A percentile compares a stretch with the other conserved stretches of the same genome.
Conservation (phyloP, 2,888 invertebrate species). For the Xestia sexstrigata region DNA sequence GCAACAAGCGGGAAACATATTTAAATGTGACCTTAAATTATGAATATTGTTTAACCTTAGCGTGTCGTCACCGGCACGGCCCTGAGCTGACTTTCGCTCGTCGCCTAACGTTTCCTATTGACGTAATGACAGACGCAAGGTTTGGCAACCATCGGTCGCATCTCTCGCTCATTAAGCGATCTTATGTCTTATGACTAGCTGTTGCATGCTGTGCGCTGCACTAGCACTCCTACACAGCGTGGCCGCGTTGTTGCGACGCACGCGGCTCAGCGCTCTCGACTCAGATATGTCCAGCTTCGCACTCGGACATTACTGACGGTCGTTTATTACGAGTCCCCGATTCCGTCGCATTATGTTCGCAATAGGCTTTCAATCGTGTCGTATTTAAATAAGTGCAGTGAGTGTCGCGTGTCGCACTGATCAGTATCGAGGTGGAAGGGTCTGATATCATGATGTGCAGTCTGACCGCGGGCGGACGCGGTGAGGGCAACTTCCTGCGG, state of each 20-base stretch:
- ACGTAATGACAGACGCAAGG: constrained; percentile 15
- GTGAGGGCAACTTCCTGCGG: constrained; percentile 12
- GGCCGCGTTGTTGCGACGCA: constrained; percentile 9
- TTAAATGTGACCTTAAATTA: constrained; percentile 49
- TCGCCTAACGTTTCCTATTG: constrained; percentile 28
- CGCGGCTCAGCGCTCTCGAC: neutral
- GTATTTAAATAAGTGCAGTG: neutral
- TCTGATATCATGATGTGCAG: neutral
- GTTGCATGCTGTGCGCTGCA: neutral
- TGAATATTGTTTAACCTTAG: constrained; percentile 33
- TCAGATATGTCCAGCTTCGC: constrained; percentile 11
- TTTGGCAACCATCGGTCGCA: constrained; percentile 13
- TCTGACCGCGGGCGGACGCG: constrained; percentile 7
- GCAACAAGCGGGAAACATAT: constrained; percentile 45
- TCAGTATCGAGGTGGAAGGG: neutral
- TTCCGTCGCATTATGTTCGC: constrained; percentile 35
- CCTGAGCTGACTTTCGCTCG: constrained; percentile 13
- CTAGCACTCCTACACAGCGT: neutral
- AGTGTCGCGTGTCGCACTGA: neutral
- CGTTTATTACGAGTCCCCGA: neutral
- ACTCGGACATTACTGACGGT: neutral
- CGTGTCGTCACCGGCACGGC: constrained; percentile 10
- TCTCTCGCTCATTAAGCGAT: constrained; percentile 5
- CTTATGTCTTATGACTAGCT: neutral
- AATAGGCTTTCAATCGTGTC: constrained; percentile 22